phyloP scores from a whole-genome alignment of 2,888 invertebrate species.

The Penaeus monodon region DNA sequence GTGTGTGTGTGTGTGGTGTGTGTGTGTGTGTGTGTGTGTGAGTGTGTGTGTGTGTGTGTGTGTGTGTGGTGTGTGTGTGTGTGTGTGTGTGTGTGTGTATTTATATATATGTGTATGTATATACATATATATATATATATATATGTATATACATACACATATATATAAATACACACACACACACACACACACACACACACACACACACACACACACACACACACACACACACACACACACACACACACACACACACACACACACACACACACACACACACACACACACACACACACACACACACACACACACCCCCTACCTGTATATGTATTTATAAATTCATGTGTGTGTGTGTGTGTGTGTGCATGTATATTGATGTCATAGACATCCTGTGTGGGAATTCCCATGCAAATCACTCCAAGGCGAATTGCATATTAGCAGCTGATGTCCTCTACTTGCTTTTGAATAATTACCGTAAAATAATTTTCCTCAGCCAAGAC shows the following conservation, averaged over 20 bases:
- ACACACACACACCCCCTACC: background rate
- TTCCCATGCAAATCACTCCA: no score
- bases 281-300: background rate
- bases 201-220: background rate
- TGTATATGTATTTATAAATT: background rate
- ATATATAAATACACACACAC: background rate
- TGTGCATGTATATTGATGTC: background rate
- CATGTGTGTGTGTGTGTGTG: no score
- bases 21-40: background rate
- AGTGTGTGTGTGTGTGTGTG: background rate
- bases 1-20: background rate
- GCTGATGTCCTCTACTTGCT: background rate
- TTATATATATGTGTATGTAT: slow-evolving; percentile 17
- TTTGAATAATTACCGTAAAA: no score
- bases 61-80: background rate
- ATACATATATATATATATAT: slow-evolving; percentile 23
- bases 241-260: background rate
- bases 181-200: background rate
- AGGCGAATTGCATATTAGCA: background rate
- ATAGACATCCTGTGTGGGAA: background rate
- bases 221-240: background rate
- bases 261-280: background rate
- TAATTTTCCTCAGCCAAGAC: no score
- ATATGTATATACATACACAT: slow-evolving; percentile 6
- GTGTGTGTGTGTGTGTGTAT: slow-evolving; percentile 2